Evolutionary conservation across 2,113 vertebrate species (phyloP).

Genomic region (Bettongia penicillata): DNA sequence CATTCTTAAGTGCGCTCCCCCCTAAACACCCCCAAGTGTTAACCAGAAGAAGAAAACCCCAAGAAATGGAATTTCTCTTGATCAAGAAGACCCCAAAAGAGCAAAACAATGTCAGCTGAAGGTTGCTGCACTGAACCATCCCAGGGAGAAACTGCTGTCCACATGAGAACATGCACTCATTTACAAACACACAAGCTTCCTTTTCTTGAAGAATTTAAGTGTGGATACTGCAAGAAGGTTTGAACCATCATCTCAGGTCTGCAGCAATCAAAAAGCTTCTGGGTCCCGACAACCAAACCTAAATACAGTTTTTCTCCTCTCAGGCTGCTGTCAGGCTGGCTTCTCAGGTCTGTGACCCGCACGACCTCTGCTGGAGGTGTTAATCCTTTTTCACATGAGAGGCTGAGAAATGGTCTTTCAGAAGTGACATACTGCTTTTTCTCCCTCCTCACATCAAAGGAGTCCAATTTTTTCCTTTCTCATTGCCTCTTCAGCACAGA

Average conservation of each 20-base stretch:
- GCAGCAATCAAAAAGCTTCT: conserved; percentile 87
- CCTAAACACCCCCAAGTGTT: not conserved
- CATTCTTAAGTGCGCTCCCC: conserved; percentile 25
- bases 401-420: conserved; percentile 88
- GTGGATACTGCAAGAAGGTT: conserved; percentile 77
- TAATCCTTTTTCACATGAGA: conserved; percentile 91
- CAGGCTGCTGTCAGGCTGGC: conserved; percentile 82
- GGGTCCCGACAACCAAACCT: conserved; percentile 85
- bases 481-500: conserved; percentile 78
- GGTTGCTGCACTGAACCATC: conserved; percentile 55
- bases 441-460: conserved; percentile 84
- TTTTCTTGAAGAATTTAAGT: conserved; percentile 79
- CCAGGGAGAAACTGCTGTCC: conserved; percentile 60
- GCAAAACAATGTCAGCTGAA: conserved; percentile 59
- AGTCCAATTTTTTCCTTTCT: conserved; percentile 74
- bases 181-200: conserved; percentile 79
- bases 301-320: conserved; percentile 86
- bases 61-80: conserved; percentile 45
- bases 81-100: conserved; percentile 57
- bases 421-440: conserved; percentile 85
- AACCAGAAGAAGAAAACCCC: conserved; percentile 22
- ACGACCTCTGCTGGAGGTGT: conserved; percentile 88
- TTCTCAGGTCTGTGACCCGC: conserved; percentile 85
- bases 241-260: conserved; percentile 83
- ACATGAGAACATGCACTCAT: conserved; percentile 63